Evolutionary conservation across 2,888 invertebrate genomes (phyloP).

Genomic region (Timandra comae): DNA sequence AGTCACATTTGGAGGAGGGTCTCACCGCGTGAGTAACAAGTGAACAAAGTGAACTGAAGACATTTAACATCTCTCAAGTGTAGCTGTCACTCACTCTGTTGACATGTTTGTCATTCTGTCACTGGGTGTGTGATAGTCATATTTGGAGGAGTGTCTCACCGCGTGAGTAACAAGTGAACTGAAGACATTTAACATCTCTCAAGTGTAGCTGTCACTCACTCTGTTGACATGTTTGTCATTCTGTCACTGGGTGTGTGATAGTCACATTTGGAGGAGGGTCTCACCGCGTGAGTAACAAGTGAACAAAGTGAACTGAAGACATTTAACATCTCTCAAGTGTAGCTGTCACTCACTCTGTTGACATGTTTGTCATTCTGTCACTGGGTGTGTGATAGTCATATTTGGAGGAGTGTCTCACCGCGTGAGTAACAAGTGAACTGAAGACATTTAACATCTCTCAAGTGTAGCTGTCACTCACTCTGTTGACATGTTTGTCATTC

Average conservation of each 20-base stretch:
- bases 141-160: constrained; percentile 2
- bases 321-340: neutral
- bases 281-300: neutral
- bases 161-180: too few species aligned
- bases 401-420: too few species aligned
- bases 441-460: too few species aligned
- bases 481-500: too few species aligned
- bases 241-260: constrained; percentile 16
- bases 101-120: constrained; percentile 24
- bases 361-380: constrained; percentile 18
- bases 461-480: too few species aligned
- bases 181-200: neutral
- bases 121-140: constrained; percentile 26
- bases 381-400: constrained; percentile 16
- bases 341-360: constrained; percentile 10
- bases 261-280: constrained; percentile 1
- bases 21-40: too few species aligned
- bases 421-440: too few species aligned
- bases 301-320: too few species aligned
- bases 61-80: constrained; percentile 1
- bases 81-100: constrained; percentile 18
- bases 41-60: too few species aligned
- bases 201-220: constrained; percentile 11
- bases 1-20: too few species aligned
- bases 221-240: constrained; percentile 16